A percentile compares a stretch with the other conserved stretches of the same genome.
These are phyloP conservation scores for Pantherophis alleghaniensis DNA, from an alignment of 2,797 vertebrate genomes.

Conservation along the genomic window DNA sequence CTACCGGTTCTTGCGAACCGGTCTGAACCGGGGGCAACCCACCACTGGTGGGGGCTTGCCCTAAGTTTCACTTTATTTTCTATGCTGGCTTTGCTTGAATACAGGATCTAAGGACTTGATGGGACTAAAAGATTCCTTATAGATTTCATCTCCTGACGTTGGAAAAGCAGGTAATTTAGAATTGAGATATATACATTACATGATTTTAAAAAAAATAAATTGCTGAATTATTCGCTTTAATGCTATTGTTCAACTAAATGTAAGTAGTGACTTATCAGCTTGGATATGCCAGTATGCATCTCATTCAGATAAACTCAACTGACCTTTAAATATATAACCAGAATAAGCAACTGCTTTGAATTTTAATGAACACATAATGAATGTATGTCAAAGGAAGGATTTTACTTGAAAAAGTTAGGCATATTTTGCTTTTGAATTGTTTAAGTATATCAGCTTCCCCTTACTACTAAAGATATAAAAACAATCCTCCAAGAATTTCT, in stretches of 20 bases:
- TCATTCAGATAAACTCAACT: neutral
- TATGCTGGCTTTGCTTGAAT: neutral
- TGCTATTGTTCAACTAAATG: conserved; percentile 9
- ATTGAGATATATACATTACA: conserved; percentile 32
- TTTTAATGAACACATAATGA: neutral
- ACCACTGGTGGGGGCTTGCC: neutral
- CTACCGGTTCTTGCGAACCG: too few relatives aligned
- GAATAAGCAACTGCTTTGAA: neutral
- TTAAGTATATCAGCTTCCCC: neutral
- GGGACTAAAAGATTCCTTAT: conserved; percentile 32
- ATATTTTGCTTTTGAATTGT: neutral
- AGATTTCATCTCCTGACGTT: conserved; percentile 25
- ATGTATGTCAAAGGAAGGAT: neutral
- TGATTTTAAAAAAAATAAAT: conserved; percentile 20
- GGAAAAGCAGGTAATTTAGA: conserved; percentile 48
- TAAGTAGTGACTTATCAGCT: neutral
- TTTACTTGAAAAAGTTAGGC: neutral
- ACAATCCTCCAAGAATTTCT: neutral
- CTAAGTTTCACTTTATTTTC: neutral
- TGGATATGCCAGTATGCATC: neutral
- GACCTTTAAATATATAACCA: neutral
- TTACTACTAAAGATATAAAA: neutral
- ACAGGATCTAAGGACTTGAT: conserved; percentile 19
- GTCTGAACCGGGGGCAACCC: too few relatives aligned
- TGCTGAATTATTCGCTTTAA: conserved; percentile 26